These are phyloP conservation scores for Entosphenus tridentatus DNA, from an alignment of 2,113 vertebrate species.

Conservation along the genomic window DNA sequence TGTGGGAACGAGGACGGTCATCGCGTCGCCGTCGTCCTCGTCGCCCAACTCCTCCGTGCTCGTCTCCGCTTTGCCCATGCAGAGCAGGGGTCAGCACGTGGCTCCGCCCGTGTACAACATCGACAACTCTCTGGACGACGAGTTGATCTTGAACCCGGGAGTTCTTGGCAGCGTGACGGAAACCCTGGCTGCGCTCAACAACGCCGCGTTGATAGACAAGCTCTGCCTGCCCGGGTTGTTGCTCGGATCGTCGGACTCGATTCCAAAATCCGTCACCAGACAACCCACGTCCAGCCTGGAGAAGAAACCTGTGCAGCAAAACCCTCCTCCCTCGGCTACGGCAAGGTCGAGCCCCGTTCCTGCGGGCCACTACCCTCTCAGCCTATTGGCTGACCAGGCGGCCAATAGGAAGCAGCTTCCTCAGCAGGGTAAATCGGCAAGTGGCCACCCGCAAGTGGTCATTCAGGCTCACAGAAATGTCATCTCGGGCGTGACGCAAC, in stretches of 20 bases:
- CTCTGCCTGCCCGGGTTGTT: too few species aligned
- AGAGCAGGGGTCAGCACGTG: too few species aligned
- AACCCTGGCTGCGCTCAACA: conserved; percentile 26
- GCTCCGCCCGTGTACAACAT: conserved; percentile 9
- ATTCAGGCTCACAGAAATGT: too few species aligned
- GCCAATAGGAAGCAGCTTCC: conserved; percentile 25
- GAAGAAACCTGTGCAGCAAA: conserved; percentile 23
- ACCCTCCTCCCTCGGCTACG: conserved; percentile 17
- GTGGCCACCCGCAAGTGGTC: not conserved
- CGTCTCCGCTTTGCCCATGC: too few species aligned
- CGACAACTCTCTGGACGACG: conserved; percentile 29
- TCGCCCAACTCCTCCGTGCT: too few species aligned
- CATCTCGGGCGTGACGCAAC: too few species aligned
- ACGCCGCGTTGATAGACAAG: conserved; percentile 11
- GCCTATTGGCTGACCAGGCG: conserved; percentile 36
- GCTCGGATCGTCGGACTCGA: conserved; percentile 4
- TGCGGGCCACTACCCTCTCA: conserved; percentile 31
- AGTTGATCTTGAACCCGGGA: conserved; percentile 21
- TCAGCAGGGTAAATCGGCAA: conserved; percentile 32
- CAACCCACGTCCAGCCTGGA: conserved; percentile 30
- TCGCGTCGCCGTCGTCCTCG: too few species aligned
- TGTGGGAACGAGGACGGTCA: too few species aligned
- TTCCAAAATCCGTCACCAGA: conserved; percentile 18
- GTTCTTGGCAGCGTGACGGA: conserved; percentile 26
- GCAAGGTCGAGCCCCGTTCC: conserved; percentile 12